phyloP scores from a whole-genome alignment of 2,888 invertebrate genomes.

The Silvanus unidentatus region DNA sequence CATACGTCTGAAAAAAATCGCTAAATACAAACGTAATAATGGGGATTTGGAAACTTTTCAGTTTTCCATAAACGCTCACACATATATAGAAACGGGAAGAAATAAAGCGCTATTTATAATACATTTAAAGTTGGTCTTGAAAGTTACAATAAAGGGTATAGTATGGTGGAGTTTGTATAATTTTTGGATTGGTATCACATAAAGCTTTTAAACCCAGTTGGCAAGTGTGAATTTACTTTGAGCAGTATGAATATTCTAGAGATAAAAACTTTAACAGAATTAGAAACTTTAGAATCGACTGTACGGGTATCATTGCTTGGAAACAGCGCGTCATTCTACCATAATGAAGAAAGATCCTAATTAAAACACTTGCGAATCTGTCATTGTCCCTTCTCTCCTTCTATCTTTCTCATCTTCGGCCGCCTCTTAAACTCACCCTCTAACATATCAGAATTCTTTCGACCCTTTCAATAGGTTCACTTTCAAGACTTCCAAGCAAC shows the following conservation, averaged over 20 bases:
- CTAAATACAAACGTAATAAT: no score
- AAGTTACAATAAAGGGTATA: no score
- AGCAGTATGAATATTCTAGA: conserved; percentile 13
- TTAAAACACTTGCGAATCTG: conserved; percentile 31
- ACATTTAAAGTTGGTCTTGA: no score
- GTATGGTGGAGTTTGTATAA: not conserved
- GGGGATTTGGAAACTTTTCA: no score
- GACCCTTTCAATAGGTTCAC: no score
- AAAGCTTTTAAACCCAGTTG: conserved; percentile 1
- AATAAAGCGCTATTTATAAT: no score
- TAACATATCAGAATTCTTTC: not conserved
- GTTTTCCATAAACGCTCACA: no score
- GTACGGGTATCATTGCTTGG: conserved; percentile 28
- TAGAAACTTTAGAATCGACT: conserved; percentile 26
- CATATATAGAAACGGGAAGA: no score
- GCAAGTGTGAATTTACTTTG: conserved; percentile 13
- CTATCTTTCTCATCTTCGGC: no score
- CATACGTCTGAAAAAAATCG: no score
- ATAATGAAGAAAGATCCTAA: conserved; percentile 35
- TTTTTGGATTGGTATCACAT: conserved; percentile 1
- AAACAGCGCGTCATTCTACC: conserved; percentile 23
- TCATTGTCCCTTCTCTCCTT: conserved; percentile 22
- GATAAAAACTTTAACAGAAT: conserved; percentile 29
- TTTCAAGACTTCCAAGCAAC: no score
- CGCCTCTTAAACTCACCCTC: not conserved